phyloP scores from a whole-genome alignment of 2,113 vertebrate species.

The Salvelinus fontinalis region DNA sequence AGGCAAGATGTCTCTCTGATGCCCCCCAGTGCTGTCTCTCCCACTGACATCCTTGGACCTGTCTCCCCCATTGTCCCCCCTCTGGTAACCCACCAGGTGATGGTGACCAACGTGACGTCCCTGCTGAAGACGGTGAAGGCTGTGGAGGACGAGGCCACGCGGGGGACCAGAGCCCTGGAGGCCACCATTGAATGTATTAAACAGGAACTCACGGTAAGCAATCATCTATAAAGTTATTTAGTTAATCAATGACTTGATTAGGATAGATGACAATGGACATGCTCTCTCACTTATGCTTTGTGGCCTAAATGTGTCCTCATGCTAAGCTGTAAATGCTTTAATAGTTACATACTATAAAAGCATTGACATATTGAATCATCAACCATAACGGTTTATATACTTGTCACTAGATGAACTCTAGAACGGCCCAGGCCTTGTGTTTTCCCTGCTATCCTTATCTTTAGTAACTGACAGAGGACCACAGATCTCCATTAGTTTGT shows the following conservation, averaged over 20 bases:
- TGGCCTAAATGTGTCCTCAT: no score
- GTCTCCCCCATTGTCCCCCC: not conserved
- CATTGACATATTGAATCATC: no score
- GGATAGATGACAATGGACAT: not conserved
- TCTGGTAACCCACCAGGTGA: constrained; percentile 80
- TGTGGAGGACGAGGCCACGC: constrained; percentile 96
- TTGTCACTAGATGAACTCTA: no score
- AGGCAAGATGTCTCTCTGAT: no score
- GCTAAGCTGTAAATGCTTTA: no score
- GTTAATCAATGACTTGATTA: not conserved
- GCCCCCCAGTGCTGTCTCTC: no score
- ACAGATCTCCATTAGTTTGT: constrained; percentile 3
- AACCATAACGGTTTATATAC: no score
- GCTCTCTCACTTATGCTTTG: no score
- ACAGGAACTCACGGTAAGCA: constrained; percentile 89
- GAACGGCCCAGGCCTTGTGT: not conserved
- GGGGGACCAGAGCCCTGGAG: constrained; percentile 94
- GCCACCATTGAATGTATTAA: constrained; percentile 97
- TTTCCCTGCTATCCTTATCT: not conserved
- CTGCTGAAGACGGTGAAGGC: constrained; percentile 98
- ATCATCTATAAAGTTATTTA: not conserved
- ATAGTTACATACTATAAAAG: no score
- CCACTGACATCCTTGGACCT: no score
- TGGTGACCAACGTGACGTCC: constrained; percentile 98
- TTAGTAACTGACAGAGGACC: not conserved